Evolutionary conservation across 2,888 invertebrate species (phyloP), one percentile per base, ranked within the genome.

Genomic region (Eurytoma californica): DNA sequence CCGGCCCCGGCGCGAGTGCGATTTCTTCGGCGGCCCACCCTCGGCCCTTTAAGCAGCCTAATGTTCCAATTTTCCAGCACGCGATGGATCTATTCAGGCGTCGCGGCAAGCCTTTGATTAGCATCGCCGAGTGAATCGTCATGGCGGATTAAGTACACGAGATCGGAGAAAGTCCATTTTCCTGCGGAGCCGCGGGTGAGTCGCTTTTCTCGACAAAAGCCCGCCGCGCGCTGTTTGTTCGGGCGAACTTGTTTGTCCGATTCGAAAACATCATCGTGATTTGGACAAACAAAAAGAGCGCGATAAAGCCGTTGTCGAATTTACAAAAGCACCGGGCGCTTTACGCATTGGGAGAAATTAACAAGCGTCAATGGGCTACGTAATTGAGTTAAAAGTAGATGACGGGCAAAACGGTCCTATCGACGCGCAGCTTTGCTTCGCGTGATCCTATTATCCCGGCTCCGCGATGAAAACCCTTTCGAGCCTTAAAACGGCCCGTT

Each of bases 41-140:
- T 57, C 57, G 49, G 47, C 58, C 65, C 58, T 72, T 72, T 75
- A 63, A 80, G 55, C 61, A 80, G 24, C 63, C 77, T 77, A 80
- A 80, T 77, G 72, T 73, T 80, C 68, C 69, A 80, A 77, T 77
- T 80, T 80, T 69, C 73, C 73, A 80, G 39, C 80, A 77, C 77
- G 80, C 80, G 73, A 77, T 66, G 47, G 75, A 67, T 80, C 76
- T 67, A 79, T 79, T 75, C 67, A 76, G 39, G 3, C 51, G 55
- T 24, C 47, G 24, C 4, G 14, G 24, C 70, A 14, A 30, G 47
- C 53, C 75, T 76, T 76, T 72, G 67, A 76, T 80, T 76, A 72
- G 30, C 63, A 57, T 70, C 68, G 20, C 28, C 18, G 72, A 72
- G 76, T 72, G 75, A 80, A 76, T 76, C 80, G 76, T 76, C 80